Base-by-base conservation (phyloP, 1,140 invertebrate genomes). In the Drosophila pandora region DNA sequence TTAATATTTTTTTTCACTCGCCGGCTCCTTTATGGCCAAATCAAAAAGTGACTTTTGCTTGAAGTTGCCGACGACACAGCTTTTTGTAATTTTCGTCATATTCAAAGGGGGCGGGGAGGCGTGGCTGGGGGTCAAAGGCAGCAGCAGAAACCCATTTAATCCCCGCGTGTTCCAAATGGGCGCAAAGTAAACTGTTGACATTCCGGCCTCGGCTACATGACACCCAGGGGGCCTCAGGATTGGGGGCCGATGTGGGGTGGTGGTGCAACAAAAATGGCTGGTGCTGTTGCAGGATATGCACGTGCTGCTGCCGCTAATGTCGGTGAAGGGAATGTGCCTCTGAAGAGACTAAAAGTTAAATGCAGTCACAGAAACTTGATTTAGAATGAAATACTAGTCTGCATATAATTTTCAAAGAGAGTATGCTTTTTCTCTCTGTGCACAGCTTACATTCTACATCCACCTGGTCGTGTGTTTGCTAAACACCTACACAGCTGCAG, bases 171-270 rank as follows among this genome's bases (percentile, higher is more conserved):
- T 10, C 71, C 78, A 83, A 88, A 88, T 88, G 83, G 79, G 79
- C 75, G 71, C 83, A 88, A 70, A 83, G 83, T 83, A 88, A 88
- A 88, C 83, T 88, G 83, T 88, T 88, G 83, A 88, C 83, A 88
- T 88, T 88, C 83, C 64, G 76, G 79, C 60, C 83, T 76, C 61
- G 39, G 50, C 68, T 45, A 63, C 76, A 88, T 87, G 83, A 88
- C 75, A 87, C 71, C 75, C 47, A 55, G 54, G 8, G 10, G 34
- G 54, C 17, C 3, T 47, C 23, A 23, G 30, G 5, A 10, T 25
- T 30, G 47, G 5, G 30, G 12, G 22, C 10, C 7, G 17, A 22
- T 22, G 39, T 12, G 32, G 23, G 10, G 30, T 45, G 52, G 59
- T 76, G 64, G 17, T 65, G 73, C 41, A 45, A 45, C 41, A 17